A percentile compares a stretch with the other conserved stretches of the same genome.
Evolutionary conservation across 2,113 vertebrate species (phyloP).

Genomic region (Sigmodon hispidus): DNA sequence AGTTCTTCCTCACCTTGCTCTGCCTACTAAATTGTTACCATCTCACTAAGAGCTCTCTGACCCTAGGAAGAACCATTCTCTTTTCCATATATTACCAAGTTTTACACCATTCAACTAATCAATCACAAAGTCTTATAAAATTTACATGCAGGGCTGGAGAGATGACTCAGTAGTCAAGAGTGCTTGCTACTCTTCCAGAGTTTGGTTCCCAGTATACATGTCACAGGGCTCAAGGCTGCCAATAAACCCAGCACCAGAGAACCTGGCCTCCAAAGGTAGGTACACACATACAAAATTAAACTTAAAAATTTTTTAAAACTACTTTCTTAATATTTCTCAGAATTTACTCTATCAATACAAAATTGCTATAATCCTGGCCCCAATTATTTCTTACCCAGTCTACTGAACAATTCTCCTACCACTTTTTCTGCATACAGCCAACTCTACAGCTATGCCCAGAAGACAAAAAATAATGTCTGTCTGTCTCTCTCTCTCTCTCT

Average conservation of each 20-base stretch:
- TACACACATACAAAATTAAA: not conserved
- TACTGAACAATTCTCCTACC: not conserved
- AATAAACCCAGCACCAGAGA: not conserved
- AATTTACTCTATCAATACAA: not conserved
- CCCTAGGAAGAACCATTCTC: not conserved
- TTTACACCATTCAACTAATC: not conserved
- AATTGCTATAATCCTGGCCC: not conserved
- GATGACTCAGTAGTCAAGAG: not conserved
- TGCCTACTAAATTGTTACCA: not conserved
- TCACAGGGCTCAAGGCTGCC: not conserved
- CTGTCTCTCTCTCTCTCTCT: too few species aligned
- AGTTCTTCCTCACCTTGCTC: not conserved
- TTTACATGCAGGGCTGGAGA: not conserved
- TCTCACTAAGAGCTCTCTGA: not conserved
- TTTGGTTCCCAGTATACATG: not conserved
- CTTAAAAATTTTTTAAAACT: not conserved
- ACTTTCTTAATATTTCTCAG: not conserved
- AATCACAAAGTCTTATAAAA: not conserved
- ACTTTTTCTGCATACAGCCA: not conserved
- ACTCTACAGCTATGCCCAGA: not conserved
- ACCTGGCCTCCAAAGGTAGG: not conserved
- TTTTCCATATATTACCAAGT: not conserved
- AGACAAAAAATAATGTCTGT: not conserved
- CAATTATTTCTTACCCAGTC: not conserved
- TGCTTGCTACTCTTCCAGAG: not conserved